Evolutionary conservation across 2,797 vertebrate genomes (phyloP), one percentile per base, ranked within the genome.

Genomic region (Tolypeutes matacus): DNA sequence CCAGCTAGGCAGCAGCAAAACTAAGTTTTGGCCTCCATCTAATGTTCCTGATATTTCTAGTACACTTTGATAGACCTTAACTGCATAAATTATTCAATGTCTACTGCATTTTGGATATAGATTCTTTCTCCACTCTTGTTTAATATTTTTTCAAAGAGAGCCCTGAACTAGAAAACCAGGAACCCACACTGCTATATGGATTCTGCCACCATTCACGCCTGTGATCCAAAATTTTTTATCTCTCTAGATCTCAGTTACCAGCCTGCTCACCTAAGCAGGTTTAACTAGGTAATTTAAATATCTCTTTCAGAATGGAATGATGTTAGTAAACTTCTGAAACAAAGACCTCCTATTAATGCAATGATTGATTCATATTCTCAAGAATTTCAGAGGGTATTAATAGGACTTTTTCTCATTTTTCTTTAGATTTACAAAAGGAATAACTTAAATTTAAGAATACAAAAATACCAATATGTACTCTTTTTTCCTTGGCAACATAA

Each of bases 401-500:
- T 7, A 76, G 9, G 21, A 5, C 1, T 25, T 73, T 87, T 60
- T 21, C 27, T 82, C 60, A 69, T 39, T 88, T 90, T 92, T 46
- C 65, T 85, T 49, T 46, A 56, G 36, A 31, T 49, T 53, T 42
- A 65, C 86, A 82, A 85, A 73, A 53, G 29, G 27, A 36, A 0
- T 20, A 83, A 56, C 12, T 36, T 85, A 70, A 89, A 75, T 1
- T 94, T 64, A 83, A 89, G 92, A 75, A 73, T 83, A 7, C 46
- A 95, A 95, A 69, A 23, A n/a, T 0, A 27, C 29, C 39, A 92
- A 34, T 14, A 67, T 13, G 2, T 25, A 78, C 62, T 88, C 36
- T 69, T 86, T 94, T 58, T 87, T 92, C 17, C 69, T 76, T 31
- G 62, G 49, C 49, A 86, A 86, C 27, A 69, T 64, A 67, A 95